Evolutionary conservation across 2,797 vertebrate species (phyloP).

Genomic region (Hybognathus amarus): DNA sequence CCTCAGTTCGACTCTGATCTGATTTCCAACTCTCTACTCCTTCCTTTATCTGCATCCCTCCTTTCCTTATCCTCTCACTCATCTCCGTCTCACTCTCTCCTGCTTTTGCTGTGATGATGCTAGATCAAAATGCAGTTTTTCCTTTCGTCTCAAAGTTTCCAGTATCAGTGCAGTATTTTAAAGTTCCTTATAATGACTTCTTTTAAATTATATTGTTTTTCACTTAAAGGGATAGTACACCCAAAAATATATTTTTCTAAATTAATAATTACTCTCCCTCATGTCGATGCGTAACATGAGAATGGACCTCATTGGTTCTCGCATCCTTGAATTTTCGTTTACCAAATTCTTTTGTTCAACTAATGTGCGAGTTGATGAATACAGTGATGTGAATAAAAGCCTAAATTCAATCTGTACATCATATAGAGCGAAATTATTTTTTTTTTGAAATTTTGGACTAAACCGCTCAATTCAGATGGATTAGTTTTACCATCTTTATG

Average conservation of each 20-base stretch:
- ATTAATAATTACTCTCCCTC: not conserved
- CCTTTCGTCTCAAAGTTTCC: not conserved
- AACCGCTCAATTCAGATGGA: too few relatives aligned
- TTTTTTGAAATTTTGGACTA: too few relatives aligned
- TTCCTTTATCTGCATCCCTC: slow-evolving; percentile 8
- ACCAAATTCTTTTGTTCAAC: too few relatives aligned
- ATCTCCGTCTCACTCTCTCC: slow-evolving; percentile 1
- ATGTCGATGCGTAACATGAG: too few relatives aligned
- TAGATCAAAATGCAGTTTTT: not conserved
- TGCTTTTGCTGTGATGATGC: slow-evolving; percentile 11
- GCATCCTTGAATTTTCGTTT: too few relatives aligned
- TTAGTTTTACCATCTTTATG: too few relatives aligned
- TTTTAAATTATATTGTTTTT: not conserved
- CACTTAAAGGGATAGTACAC: not conserved
- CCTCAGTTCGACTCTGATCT: slow-evolving; percentile 8
- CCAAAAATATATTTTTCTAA: not conserved
- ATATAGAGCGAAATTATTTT: too few relatives aligned
- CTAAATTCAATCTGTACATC: too few relatives aligned
- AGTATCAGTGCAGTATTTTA: not conserved
- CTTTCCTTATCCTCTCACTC: not conserved
- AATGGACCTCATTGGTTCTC: too few relatives aligned
- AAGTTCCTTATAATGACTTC: not conserved
- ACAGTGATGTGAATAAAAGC: too few relatives aligned
- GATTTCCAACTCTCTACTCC: not conserved
- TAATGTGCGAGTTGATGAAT: too few relatives aligned